These are phyloP conservation scores for Stegodyphus mimosarum DNA, from an alignment of 1,140 invertebrate species.

Conservation along the genomic window DNA sequence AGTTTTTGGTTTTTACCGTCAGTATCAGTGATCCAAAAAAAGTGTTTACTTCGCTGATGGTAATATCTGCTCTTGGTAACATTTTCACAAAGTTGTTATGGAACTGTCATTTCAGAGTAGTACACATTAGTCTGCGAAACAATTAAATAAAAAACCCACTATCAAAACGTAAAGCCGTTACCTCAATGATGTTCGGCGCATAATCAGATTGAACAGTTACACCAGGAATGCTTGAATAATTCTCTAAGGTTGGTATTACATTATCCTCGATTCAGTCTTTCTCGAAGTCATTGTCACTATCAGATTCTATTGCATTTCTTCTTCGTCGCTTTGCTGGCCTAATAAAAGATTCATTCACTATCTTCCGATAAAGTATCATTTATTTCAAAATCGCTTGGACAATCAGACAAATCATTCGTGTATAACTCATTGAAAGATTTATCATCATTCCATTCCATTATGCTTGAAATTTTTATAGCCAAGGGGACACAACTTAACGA, in stretches of 20 bases:
- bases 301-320: slow-evolving; percentile 21
- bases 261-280: slow-evolving; percentile 5
- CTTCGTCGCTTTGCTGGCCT: neutral
- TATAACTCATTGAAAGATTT: slow-evolving; percentile 9
- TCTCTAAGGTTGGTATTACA: slow-evolving; percentile 10
- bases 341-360: neutral
- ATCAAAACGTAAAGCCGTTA: too few relatives aligned
- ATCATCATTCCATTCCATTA: neutral
- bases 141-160: too few relatives aligned
- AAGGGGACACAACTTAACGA: too few relatives aligned
- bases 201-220: slow-evolving; percentile 2
- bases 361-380: slow-evolving; percentile 12
- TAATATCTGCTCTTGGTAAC: too few relatives aligned
- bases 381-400: neutral
- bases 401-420: slow-evolving; percentile 6
- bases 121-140: too few relatives aligned
- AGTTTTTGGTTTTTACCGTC: too few relatives aligned
- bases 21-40: too few relatives aligned
- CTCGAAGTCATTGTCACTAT: slow-evolving; percentile 11
- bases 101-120: too few relatives aligned
- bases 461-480: too few relatives aligned
- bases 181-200: too few relatives aligned
- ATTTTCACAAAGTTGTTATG: too few relatives aligned
- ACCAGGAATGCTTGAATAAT: slow-evolving; percentile 26
- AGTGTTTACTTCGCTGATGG: too few relatives aligned